Percentiles rank a stretch among this genome's conserved stretches.
These are phyloP conservation scores for Cephonodes hylas DNA, from an alignment of 2,888 invertebrate species.

Conservation along the genomic window DNA sequence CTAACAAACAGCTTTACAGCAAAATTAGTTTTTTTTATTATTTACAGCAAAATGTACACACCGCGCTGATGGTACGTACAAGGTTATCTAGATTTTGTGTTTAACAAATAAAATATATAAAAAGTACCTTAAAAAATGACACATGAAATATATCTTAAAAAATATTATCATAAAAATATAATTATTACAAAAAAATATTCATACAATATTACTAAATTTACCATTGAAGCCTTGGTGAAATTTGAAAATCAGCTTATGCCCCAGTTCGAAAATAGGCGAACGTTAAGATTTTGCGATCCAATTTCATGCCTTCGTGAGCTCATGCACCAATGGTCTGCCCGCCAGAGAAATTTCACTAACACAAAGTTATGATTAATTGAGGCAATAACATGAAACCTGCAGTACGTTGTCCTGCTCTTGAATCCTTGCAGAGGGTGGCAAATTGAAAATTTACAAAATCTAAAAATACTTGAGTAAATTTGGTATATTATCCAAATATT, in stretches of 20 bases:
- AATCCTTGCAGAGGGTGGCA: conserved; percentile 25
- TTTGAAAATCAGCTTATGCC: conserved; percentile 56
- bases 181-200: neutral
- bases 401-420: conserved; percentile 53
- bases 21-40: too few species aligned
- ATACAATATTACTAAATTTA: conserved; percentile 16
- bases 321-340: conserved; percentile 70
- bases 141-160: too few species aligned
- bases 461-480: too few species aligned
- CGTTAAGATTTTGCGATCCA: conserved; percentile 69
- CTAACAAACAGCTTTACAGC: too few species aligned
- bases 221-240: conserved; percentile 29
- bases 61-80: too few species aligned
- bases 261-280: conserved; percentile 59
- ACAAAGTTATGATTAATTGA: conserved; percentile 80
- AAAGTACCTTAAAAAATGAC: too few species aligned
- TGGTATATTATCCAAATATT: too few species aligned
- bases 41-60: too few species aligned
- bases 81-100: too few species aligned
- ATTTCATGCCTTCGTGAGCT: conserved; percentile 77
- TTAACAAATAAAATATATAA: too few species aligned
- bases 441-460: neutral
- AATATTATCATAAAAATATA: too few species aligned
- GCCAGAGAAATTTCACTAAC: conserved; percentile 76
- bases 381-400: conserved; percentile 70